Percentiles rank a stretch among this genome's conserved stretches.
phyloP scores from a whole-genome alignment of 2,888 invertebrate genomes.

The Orthonychiurus folsomi region DNA sequence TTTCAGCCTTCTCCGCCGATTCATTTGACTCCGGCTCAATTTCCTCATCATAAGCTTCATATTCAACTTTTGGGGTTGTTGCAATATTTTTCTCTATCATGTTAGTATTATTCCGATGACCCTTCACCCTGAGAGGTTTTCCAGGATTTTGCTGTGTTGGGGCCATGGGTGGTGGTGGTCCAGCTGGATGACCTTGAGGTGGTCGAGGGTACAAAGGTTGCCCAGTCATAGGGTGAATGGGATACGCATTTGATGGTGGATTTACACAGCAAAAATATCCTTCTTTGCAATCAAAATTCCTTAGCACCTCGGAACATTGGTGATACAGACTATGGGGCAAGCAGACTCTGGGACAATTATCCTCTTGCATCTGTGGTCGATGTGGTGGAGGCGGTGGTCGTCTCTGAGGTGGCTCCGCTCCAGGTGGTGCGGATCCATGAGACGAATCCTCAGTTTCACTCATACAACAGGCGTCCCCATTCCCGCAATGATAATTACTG shows the following conservation, averaged over 20 bases:
- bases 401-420: background rate
- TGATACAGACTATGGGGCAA: conserved; percentile 43
- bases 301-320: conserved; percentile 24
- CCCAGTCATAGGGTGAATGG: background rate
- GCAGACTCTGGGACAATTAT: conserved; percentile 66
- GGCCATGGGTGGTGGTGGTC: conserved; percentile 3
- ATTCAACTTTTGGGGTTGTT: conserved; percentile 47
- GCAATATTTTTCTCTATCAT: conserved; percentile 52
- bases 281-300: conserved; percentile 21
- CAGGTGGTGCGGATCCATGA: background rate
- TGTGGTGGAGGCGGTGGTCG: conserved; percentile 14
- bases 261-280: conserved; percentile 17
- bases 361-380: conserved; percentile 7
- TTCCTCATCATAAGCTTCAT: background rate
- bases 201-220: conserved; percentile 44
- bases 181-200: conserved; percentile 42
- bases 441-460: background rate
- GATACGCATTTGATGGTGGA: background rate
- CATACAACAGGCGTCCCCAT: conserved; percentile 3
- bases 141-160: background rate
- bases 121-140: conserved; percentile 10
- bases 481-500: conserved; percentile 13
- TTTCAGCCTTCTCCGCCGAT: background rate
- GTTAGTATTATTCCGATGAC: conserved; percentile 14
- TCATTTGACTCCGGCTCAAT: background rate